phyloP scores from a whole-genome alignment of 2,797 vertebrate species.

The Arctocebus calabarensis region DNA sequence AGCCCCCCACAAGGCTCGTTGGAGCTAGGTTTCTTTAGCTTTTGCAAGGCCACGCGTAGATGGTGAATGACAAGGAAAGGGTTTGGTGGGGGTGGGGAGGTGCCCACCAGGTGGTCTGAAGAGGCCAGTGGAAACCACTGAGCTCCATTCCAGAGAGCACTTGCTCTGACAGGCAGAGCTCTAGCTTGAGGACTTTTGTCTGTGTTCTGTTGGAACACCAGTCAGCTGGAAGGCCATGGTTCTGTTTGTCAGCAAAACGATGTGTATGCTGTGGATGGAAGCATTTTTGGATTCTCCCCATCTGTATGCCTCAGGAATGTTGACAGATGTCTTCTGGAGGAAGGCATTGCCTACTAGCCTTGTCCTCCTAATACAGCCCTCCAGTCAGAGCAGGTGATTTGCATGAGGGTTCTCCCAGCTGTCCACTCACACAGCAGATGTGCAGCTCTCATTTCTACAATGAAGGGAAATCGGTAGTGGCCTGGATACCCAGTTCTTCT shows the following conservation, averaged over 20 bases:
- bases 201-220: neutral
- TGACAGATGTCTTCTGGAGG: neutral
- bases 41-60: constrained; percentile 69
- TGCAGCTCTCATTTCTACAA: neutral
- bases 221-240: neutral
- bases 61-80: neutral
- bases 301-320: neutral
- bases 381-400: neutral
- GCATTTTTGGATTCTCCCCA: neutral
- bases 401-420: no score
- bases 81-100: neutral
- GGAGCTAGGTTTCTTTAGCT: neutral
- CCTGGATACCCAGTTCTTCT: accelerated
- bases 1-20: neutral
- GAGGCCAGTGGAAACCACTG: neutral
- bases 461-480: neutral
- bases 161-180: neutral
- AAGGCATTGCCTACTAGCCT: neutral
- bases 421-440: accelerated
- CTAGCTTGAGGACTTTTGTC: neutral
- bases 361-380: neutral
- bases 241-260: neutral
- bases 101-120: neutral
- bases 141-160: neutral
- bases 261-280: accelerated